Conservation (phyloP, 2,888 invertebrate genomes). For the Onchidella celtica region DNA sequence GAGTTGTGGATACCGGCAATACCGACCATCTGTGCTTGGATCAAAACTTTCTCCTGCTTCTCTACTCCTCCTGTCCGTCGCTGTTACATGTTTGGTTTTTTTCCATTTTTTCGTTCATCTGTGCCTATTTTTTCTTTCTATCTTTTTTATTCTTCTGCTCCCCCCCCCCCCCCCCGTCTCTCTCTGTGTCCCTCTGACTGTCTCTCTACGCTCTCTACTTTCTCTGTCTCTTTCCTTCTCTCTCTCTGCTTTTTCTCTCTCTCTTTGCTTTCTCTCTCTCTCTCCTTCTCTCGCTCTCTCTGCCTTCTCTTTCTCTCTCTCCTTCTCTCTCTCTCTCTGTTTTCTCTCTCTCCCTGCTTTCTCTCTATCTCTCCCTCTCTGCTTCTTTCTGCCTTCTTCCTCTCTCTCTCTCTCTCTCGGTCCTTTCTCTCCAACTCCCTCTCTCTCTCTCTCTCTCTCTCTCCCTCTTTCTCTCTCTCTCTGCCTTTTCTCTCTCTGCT, state of each 20-base stretch:
- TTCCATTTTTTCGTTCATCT: too few relatives aligned
- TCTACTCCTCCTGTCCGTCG: too few relatives aligned
- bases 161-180: not conserved
- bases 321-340: conserved; percentile 8
- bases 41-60: too few relatives aligned
- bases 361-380: not conserved
- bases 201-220: not conserved
- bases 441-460: conserved; percentile 31
- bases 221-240: conserved; percentile 1
- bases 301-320: conserved; percentile 2
- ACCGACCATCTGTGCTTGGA: too few relatives aligned
- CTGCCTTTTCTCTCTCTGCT: not conserved
- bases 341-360: too few relatives aligned
- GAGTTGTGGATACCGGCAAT: too few relatives aligned
- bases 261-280: too few relatives aligned
- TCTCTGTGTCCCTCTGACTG: not conserved
- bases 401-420: not conserved
- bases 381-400: not conserved
- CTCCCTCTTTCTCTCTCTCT: conserved; percentile 21
- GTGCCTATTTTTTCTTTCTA: too few relatives aligned
- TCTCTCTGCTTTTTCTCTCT: conserved; percentile 16
- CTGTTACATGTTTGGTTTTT: too few relatives aligned
- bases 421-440: conserved; percentile 11
- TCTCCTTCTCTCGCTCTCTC: too few relatives aligned
- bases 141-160: too few relatives aligned